Evolutionary conservation across 2,113 vertebrate genomes (phyloP), one percentile per base, ranked within the genome.

Genomic region (Serilophus lunatus): DNA sequence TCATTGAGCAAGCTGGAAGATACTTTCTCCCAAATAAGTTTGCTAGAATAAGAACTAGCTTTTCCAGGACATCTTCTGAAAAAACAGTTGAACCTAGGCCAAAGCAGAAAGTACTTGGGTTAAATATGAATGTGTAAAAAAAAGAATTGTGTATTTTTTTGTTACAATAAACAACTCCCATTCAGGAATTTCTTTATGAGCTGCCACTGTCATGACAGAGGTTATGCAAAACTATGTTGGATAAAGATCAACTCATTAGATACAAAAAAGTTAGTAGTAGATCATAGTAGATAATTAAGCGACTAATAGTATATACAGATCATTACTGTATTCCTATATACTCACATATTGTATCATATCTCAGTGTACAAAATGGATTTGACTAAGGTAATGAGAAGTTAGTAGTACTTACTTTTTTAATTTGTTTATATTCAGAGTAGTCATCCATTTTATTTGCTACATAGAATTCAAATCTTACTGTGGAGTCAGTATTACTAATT

Each of bases 1-100:
- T 54, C 36, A 23, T 45, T 50, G 79, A 71, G 76, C 82, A 92
- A 9, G 96, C 89, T 86, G 95, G 79, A 82, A 97, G 68, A 35
- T 85, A 49, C 7, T 2, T 63, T 79, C 91, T 95, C 70, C 96
- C 95, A 88, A 97, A 97, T 12, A 97, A 79, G 45, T 97, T 91
- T 45, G 97, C 95, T 91, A 98, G 63, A 65, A 97, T 45, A 22
- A 97, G 87, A 60, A 97, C 90, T 44, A 97, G 81, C 6, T 71
- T 94, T 87, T 97, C 95, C 92, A 98, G 80, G n/a, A 96, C 94
- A 51, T 45, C 42, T 60, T 96, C 66, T 64, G 97, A 93, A 82
- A 98, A 98, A 50, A 63, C 63, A 40, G 91, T 66, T 82, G 66
- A 61, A 13, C 88, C 97, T 97, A 47, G 60, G 42, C 63, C 56